A percentile compares a stretch with the other conserved stretches of the same genome.
Conservation (phyloP, 2,888 invertebrate species). For the Parnassius smintheus region DNA sequence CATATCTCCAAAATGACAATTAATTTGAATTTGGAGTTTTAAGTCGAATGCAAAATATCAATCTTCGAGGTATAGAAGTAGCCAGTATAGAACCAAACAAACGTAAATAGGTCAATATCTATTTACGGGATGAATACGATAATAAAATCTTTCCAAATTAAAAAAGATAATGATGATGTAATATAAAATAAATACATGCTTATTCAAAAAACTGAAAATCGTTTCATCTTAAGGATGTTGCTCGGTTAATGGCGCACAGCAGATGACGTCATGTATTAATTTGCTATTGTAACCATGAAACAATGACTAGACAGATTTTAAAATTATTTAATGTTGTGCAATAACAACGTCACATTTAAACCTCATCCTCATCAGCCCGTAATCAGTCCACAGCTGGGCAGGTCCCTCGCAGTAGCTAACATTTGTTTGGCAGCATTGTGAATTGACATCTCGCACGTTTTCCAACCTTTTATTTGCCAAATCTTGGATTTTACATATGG, state of each 20-base stretch:
- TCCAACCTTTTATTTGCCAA: background rate
- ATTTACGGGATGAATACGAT: no score
- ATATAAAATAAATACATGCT: no score
- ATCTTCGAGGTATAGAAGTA: no score
- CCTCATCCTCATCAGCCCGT: background rate
- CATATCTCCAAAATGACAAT: no score
- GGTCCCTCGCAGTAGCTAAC: no score
- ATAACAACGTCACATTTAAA: background rate
- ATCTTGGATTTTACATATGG: background rate
- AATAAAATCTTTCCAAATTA: no score
- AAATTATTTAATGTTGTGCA: constrained; percentile 17
- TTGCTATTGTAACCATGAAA: background rate
- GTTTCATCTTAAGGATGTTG: background rate
- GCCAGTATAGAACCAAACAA: no score
- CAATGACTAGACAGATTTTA: constrained; percentile 14
- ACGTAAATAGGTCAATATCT: no score
- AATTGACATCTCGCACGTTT: background rate
- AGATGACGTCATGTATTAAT: constrained; percentile 12
- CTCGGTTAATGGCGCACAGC: background rate
- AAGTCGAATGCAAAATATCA: no score
- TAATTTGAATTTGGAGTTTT: no score
- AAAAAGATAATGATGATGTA: no score
- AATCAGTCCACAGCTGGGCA: background rate
- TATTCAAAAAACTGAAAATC: background rate
- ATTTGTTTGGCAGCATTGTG: background rate